A percentile compares a stretch with the other conserved stretches of the same genome.
phyloP scores from a whole-genome alignment of 1,140 invertebrate genomes.

The Lysiphlebus fabarum region DNA sequence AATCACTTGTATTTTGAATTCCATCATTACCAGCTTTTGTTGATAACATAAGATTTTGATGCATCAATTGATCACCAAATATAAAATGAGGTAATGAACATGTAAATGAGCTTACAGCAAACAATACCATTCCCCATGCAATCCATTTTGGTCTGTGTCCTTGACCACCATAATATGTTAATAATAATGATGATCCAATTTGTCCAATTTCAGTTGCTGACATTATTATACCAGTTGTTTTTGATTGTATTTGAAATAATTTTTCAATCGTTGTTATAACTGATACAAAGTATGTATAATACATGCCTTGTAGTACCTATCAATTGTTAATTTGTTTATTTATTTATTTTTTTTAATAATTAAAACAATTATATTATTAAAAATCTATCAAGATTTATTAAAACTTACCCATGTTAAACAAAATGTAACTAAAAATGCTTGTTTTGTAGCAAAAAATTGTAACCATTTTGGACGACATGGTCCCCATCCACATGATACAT shows the following conservation, averaged over 20 bases:
- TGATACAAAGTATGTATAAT: constrained; percentile 92
- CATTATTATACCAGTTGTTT: constrained; percentile 89
- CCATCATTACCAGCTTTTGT: constrained; percentile 42
- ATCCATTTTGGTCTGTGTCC: constrained; percentile 96
- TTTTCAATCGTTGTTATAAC: constrained; percentile 97
- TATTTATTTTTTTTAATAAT: neutral
- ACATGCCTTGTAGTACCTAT: constrained; percentile 82
- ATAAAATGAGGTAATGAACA: constrained; percentile 82
- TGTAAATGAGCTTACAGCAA: constrained; percentile 81
- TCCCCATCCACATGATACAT: constrained; percentile 67
- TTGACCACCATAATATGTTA: constrained; percentile 91
- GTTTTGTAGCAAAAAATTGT: constrained; percentile 79
- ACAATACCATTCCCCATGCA: constrained; percentile 86
- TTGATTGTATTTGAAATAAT: constrained; percentile 91
- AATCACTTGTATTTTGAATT: constrained; percentile 39
- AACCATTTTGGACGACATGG: constrained; percentile 68
- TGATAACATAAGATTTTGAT: constrained; percentile 61
- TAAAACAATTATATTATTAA: neutral
- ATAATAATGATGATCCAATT: constrained; percentile 80
- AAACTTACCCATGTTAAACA: constrained; percentile 72
- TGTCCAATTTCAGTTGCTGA: constrained; percentile 94
- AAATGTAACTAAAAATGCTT: constrained; percentile 83
- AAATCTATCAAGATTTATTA: neutral
- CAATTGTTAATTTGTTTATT: neutral
- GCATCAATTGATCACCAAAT: constrained; percentile 70